Conservation (phyloP, 2,113 vertebrate genomes). For the Dromiciops gliroides region DNA sequence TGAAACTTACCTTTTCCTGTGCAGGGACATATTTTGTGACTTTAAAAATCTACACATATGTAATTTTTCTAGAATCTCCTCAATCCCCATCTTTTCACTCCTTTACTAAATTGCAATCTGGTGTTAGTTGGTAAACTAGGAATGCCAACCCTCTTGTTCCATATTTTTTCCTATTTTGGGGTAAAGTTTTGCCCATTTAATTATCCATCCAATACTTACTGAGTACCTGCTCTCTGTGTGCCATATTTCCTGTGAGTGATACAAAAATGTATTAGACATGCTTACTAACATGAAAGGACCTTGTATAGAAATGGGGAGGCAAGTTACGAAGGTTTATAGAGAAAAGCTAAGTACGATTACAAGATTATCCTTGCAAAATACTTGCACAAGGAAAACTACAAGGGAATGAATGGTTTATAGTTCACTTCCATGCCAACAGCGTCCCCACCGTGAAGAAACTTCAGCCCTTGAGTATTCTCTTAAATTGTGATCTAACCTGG, state of each 20-base stretch:
- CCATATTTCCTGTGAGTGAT: not conserved
- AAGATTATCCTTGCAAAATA: not conserved
- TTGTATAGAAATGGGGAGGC: not conserved
- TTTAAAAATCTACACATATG: not conserved
- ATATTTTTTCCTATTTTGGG: not conserved
- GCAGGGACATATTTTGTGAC: not conserved
- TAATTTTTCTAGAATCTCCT: not conserved
- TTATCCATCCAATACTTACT: not conserved
- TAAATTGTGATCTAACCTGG: not conserved
- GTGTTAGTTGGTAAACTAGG: not conserved
- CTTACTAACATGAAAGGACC: not conserved
- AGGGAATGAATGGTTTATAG: not conserved
- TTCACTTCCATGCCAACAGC: not conserved
- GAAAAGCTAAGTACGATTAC: not conserved
- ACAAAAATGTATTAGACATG: not conserved
- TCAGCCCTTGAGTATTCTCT: not conserved
- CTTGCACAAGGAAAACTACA: not conserved
- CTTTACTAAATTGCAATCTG: not conserved
- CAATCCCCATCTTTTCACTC: not conserved
- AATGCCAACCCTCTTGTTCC: not conserved
- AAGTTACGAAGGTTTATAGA: not conserved
- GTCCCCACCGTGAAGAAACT: not conserved
- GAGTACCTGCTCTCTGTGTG: not conserved
- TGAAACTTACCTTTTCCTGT: not conserved
- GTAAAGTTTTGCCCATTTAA: not conserved